Percentiles rank a stretch among this genome's conserved stretches.
These are phyloP conservation scores for Samia ricini DNA, from an alignment of 1,140 invertebrate species.

Conservation along the genomic window DNA sequence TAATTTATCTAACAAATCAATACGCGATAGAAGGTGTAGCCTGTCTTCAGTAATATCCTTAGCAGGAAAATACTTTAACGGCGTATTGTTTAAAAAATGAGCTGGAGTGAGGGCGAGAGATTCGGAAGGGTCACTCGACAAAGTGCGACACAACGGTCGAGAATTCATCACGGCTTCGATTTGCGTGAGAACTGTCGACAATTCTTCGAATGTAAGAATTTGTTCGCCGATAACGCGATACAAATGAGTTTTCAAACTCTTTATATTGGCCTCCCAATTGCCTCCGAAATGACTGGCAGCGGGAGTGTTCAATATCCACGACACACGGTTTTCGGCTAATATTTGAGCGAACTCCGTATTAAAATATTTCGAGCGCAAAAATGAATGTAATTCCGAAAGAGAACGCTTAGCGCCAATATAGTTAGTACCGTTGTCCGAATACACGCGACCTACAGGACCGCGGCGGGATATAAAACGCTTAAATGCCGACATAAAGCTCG, in stretches of 20 bases:
- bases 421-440: slow-evolving; percentile 27
- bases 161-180: slow-evolving; percentile 13
- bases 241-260: slow-evolving; percentile 11
- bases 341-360: slow-evolving; percentile 2
- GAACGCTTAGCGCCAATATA: slow-evolving; percentile 18
- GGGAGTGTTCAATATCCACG: slow-evolving; percentile 2
- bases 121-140: slow-evolving; percentile 1
- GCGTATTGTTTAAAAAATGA: slow-evolving; percentile 17
- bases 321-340: slow-evolving; percentile 6
- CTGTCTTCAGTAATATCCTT: slow-evolving; percentile 1
- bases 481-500: slow-evolving; percentile 18
- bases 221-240: slow-evolving; percentile 4
- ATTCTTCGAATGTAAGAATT: slow-evolving; percentile 9
- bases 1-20: slow-evolving; percentile 7
- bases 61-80: slow-evolving; percentile 17
- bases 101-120: slow-evolving; percentile 16
- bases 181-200: slow-evolving; percentile 6
- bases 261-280: slow-evolving; percentile 15
- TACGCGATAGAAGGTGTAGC: background rate
- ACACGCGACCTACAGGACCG: slow-evolving; percentile 10
- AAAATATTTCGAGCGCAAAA: slow-evolving; percentile 3
- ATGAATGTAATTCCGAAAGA: slow-evolving; percentile 4
- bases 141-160: slow-evolving; percentile 4
- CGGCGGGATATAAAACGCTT: slow-evolving; percentile 21
- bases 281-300: slow-evolving; percentile 12